Conservation (phyloP, 1,140 invertebrate species). For the Drosophila ercepeae region DNA sequence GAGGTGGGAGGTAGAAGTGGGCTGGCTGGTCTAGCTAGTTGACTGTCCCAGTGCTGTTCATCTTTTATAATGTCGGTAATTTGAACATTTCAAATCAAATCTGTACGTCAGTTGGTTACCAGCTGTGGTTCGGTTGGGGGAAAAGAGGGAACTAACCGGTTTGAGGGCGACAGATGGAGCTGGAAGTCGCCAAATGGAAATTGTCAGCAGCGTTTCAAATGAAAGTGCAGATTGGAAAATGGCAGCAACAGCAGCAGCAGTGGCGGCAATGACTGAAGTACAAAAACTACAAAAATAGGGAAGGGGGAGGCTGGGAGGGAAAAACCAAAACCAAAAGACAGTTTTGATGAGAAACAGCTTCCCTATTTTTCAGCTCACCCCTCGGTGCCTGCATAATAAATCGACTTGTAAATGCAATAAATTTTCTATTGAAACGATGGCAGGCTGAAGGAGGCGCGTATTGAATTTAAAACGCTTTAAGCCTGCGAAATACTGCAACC, state of each 20-base stretch:
- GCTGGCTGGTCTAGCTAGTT: constrained; percentile 4
- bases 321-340: constrained; percentile 52
- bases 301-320: not conserved
- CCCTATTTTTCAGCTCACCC: not conserved
- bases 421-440: constrained; percentile 56
- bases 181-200: constrained; percentile 67
- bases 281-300: constrained; percentile 1
- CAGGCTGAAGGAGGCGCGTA: constrained; percentile 28
- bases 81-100: constrained; percentile 82
- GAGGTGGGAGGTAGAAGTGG: not conserved
- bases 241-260: constrained; percentile 46
- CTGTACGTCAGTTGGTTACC: constrained; percentile 78
- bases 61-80: constrained; percentile 81
- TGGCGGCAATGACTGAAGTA: not conserved
- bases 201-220: constrained; percentile 78
- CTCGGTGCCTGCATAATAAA: constrained; percentile 64
- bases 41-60: constrained; percentile 54
- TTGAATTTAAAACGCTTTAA: constrained; percentile 74
- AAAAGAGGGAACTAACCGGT: not conserved
- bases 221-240: constrained; percentile 80
- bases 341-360: constrained; percentile 65
- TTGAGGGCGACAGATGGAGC: constrained; percentile 14
- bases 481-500: constrained; percentile 29
- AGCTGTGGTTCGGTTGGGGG: constrained; percentile 59
- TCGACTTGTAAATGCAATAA: constrained; percentile 81